Conservation (phyloP, 2,888 invertebrate genomes). For the Drosophila mimica region DNA sequence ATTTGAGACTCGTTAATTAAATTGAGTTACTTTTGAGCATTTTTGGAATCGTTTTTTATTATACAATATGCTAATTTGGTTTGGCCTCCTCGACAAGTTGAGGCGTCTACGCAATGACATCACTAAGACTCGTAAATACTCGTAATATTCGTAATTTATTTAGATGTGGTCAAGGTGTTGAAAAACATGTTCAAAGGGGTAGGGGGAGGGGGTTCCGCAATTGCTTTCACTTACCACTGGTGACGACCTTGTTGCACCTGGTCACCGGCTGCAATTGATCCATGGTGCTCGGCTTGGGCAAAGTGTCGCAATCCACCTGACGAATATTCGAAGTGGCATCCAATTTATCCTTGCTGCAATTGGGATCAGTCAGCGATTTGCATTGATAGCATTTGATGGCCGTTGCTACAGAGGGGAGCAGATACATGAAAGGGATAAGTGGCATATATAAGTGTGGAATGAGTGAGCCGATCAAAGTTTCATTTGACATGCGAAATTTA, state of each 20-base stretch:
- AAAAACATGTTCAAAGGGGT: conserved; percentile 6
- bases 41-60: conserved; percentile 18
- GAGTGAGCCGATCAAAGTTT: conserved; percentile 22
- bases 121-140: conserved; percentile 41
- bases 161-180: conserved; percentile 35
- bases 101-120: conserved; percentile 70
- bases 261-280: conserved; percentile 81
- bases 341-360: conserved; percentile 78
- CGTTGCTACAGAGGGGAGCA: conserved; percentile 60
- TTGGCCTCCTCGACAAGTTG: conserved; percentile 34
- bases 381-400: conserved; percentile 84
- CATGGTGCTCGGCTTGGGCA: conserved; percentile 65
- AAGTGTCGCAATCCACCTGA: conserved; percentile 79
- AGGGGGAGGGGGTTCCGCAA: not conserved
- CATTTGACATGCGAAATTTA: conserved; percentile 22
- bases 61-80: conserved; percentile 65
- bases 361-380: conserved; percentile 80
- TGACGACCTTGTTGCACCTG: conserved; percentile 83
- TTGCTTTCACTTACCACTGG: conserved; percentile 76
- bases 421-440: not conserved
- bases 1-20: not conserved
- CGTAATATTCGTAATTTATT: conserved; percentile 22
- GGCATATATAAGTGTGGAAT: not conserved
- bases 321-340: conserved; percentile 72
- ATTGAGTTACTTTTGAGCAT: conserved; percentile 17